phyloP scores from a whole-genome alignment of 2,113 vertebrate species.

The Aldabrachelys gigantea region DNA sequence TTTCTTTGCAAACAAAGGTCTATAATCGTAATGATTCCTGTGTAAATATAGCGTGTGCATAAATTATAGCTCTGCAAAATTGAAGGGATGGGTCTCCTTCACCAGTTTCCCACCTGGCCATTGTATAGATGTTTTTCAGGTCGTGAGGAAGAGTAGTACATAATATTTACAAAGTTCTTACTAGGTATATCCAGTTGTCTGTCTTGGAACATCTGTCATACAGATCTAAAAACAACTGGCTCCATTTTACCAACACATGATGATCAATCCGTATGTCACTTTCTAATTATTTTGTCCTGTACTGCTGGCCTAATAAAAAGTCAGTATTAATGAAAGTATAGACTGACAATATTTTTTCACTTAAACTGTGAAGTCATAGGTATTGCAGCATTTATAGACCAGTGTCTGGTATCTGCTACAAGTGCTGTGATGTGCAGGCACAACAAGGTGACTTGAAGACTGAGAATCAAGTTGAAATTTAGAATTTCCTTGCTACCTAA shows the following conservation, averaged over 20 bases:
- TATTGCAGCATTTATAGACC: not conserved
- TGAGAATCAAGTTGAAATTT: not conserved
- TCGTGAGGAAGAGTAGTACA: not conserved
- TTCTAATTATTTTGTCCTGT: not conserved
- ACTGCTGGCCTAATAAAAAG: not conserved
- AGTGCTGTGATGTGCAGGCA: not conserved
- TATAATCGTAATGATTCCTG: not conserved
- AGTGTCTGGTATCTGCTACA: accelerated
- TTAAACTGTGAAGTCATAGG: not conserved
- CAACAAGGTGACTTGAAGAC: not conserved
- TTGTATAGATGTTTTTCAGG: not conserved
- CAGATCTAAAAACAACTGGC: not conserved
- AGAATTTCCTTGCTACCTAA: not conserved
- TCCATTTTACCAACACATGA: not conserved
- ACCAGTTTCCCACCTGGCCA: not conserved
- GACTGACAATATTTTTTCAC: not conserved
- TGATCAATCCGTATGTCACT: not conserved
- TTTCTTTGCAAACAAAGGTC: not conserved
- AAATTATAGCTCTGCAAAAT: not conserved
- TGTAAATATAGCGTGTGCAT: not conserved
- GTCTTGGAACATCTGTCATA: not conserved
- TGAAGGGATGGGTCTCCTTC: not conserved
- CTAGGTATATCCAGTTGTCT: not conserved
- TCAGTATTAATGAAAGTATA: not conserved
- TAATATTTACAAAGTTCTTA: not conserved